phyloP scores from a whole-genome alignment of 2,888 invertebrate species.

The Biston betularia region DNA sequence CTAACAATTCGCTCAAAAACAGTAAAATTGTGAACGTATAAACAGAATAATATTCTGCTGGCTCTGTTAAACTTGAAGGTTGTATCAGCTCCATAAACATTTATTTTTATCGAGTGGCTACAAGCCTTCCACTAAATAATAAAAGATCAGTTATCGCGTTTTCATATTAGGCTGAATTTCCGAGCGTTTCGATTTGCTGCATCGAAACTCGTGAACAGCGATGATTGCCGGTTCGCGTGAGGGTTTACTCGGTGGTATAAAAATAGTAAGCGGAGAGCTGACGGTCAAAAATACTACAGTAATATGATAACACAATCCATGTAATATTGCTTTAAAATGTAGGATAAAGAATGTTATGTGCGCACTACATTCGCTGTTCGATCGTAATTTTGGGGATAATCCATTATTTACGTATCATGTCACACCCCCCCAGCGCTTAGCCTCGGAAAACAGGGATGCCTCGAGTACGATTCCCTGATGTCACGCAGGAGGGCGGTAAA shows the following conservation, averaged over 20 bases:
- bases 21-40: not conserved
- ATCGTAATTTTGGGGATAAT: too few species aligned
- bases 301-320: too few species aligned
- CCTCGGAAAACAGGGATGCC: too few species aligned
- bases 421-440: too few species aligned
- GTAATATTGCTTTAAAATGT: too few species aligned
- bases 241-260: conserved; percentile 65
- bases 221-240: conserved; percentile 80
- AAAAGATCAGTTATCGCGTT: conserved; percentile 47
- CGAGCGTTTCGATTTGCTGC: conserved; percentile 72
- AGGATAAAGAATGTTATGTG: too few species aligned
- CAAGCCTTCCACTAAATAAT: conserved; percentile 38
- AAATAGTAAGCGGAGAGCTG: conserved; percentile 41
- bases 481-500: too few species aligned
- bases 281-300: conserved; percentile 4
- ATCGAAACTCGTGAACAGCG: conserved; percentile 64
- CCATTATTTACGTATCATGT: too few species aligned
- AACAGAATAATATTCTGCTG: not conserved
- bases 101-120: conserved; percentile 24
- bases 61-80: not conserved
- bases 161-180: conserved; percentile 44
- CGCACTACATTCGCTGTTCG: too few species aligned
- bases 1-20: not conserved
- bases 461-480: too few species aligned
- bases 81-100: conserved; percentile 14